Evolutionary conservation across 2,888 invertebrate genomes (phyloP).

Genomic region (Prostheceraeus crozeri): DNA sequence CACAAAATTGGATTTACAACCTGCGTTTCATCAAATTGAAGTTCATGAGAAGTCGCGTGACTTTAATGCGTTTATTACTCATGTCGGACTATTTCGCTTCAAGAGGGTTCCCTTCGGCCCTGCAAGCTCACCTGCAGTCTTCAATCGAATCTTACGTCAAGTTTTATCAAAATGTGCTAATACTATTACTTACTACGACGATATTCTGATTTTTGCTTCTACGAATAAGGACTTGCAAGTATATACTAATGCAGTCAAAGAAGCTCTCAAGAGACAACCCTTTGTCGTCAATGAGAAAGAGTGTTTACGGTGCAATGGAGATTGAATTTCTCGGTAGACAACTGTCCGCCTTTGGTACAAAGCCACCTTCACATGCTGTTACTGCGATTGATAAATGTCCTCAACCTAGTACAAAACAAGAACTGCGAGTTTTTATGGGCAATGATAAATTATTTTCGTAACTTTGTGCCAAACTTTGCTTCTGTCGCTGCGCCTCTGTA

Average conservation of each 20-base stretch:
- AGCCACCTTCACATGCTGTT: no score
- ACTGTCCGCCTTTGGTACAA: no score
- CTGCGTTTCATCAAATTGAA: no score
- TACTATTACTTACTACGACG: conserved; percentile 9
- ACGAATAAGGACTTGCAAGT: conserved; percentile 1
- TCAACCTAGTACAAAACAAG: conserved; percentile 4
- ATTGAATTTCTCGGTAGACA: conserved; percentile 23
- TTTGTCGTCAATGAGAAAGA: no score
- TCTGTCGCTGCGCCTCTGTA: conserved; percentile 12
- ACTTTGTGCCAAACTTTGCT: conserved; percentile 17
- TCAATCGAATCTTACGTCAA: conserved; percentile 18
- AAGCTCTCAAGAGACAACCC: no score
- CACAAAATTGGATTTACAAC: no score
- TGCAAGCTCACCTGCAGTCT: conserved; percentile 9
- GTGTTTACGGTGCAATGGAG: conserved; percentile 19
- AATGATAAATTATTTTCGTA: conserved; percentile 21
- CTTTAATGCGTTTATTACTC: no score
- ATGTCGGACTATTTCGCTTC: no score
- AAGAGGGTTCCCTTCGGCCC: conserved; percentile 15
- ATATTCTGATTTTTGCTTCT: conserved; percentile 28
- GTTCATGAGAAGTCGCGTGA: no score
- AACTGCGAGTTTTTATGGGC: conserved; percentile 23
- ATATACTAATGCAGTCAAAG: no score
- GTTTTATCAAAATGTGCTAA: conserved; percentile 10
- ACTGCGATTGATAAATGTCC: no score